A percentile compares a stretch with the other conserved stretches of the same genome.
phyloP scores from a whole-genome alignment of 2,113 vertebrate genomes.

The Lontra canadensis region DNA sequence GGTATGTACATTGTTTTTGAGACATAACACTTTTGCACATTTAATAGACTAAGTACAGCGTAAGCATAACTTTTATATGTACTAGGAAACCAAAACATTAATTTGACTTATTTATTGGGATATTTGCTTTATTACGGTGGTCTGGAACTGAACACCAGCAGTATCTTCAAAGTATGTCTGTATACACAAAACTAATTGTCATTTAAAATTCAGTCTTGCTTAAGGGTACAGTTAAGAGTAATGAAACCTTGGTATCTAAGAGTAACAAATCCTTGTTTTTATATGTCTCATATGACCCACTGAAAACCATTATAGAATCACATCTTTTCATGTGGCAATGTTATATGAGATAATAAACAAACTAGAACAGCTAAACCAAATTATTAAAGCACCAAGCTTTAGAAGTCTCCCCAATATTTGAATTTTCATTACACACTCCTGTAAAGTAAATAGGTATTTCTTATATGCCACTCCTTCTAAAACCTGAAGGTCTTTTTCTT shows the following conservation, averaged over 20 bases:
- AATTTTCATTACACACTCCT: constrained; percentile 81
- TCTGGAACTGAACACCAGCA: neutral
- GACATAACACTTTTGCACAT: neutral
- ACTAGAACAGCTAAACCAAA: constrained; percentile 83
- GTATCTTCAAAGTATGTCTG: neutral
- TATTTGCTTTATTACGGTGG: neutral
- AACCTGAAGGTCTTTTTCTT: constrained; percentile 84
- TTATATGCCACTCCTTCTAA: constrained; percentile 83
- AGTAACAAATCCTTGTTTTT: constrained; percentile 66
- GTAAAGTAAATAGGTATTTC: constrained; percentile 71
- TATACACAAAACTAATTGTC: constrained; percentile 42
- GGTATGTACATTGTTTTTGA: neutral
- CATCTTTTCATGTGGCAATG: constrained; percentile 80
- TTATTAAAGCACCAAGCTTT: constrained; percentile 84
- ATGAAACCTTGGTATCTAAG: constrained; percentile 62
- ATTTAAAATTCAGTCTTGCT: neutral
- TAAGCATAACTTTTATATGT: neutral
- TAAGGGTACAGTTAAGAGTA: constrained; percentile 74
- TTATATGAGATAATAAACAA: constrained; percentile 82
- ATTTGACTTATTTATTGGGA: neutral
- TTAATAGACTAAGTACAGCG: neutral
- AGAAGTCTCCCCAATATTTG: constrained; percentile 79
- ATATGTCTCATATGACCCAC: constrained; percentile 75
- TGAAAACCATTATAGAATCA: constrained; percentile 82
- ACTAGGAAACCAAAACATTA: neutral